Conservation (phyloP, 1,140 invertebrate species). For the Bombus pyrosoma region DNA sequence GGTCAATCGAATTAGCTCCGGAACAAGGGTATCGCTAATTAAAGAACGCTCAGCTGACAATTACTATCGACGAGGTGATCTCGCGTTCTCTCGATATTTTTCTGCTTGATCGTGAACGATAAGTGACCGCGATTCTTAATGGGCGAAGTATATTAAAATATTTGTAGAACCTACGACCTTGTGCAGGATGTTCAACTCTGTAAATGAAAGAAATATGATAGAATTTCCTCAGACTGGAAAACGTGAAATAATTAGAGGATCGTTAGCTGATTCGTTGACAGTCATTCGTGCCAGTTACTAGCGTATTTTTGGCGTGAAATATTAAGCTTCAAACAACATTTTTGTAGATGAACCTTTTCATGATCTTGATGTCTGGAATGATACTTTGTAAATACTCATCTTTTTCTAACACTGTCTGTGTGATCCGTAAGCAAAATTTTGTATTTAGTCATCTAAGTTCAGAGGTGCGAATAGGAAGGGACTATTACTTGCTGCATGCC, state of each 20-base stretch:
- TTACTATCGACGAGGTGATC: conserved; percentile 35
- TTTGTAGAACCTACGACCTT: neutral
- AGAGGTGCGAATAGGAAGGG: neutral
- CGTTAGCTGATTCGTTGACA: too few relatives aligned
- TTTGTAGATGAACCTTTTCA: neutral
- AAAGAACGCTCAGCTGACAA: conserved; percentile 51
- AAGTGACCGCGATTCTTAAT: neutral
- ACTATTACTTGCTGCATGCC: neutral
- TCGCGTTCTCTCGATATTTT: neutral
- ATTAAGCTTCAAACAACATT: neutral
- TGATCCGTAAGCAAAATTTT: neutral
- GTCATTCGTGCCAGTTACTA: neutral
- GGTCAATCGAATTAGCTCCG: conserved; percentile 57
- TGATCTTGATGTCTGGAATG: neutral
- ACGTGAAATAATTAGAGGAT: too few relatives aligned
- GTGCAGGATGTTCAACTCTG: neutral
- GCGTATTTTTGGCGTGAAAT: neutral
- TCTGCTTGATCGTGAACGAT: neutral
- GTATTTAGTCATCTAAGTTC: too few relatives aligned
- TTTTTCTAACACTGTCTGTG: too few relatives aligned
- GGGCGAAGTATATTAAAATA: neutral
- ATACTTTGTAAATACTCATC: neutral
- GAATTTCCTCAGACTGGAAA: neutral
- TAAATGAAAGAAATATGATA: neutral
- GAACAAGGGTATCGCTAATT: conserved; percentile 58